Conservation (phyloP, 2,888 invertebrate species). For the Trichacis sp. region DNA sequence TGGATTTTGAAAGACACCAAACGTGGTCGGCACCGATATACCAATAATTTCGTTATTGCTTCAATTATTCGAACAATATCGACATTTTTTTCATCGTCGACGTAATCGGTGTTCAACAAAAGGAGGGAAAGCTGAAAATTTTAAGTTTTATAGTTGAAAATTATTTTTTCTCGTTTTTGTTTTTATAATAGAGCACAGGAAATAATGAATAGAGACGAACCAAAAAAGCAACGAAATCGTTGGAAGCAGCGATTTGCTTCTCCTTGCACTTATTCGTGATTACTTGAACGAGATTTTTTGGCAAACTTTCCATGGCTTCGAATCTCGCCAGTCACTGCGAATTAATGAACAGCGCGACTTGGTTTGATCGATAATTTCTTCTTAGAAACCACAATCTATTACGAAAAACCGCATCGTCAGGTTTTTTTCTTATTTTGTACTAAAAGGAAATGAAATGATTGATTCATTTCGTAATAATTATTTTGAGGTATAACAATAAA, state of each 20-base stretch:
- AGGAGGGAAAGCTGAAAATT: conserved; percentile 50
- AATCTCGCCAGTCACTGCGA: conserved; percentile 10
- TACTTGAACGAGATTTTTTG: conserved; percentile 47
- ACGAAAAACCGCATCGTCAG: too few relatives aligned
- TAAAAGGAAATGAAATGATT: too few relatives aligned
- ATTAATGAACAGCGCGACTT: conserved; percentile 1
- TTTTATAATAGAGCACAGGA: too few relatives aligned
- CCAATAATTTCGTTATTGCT: conserved; percentile 54
- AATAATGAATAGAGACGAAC: conserved; percentile 47
- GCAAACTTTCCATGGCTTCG: conserved; percentile 48
- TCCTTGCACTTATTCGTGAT: conserved; percentile 53
- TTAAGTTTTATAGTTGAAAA: not conserved
- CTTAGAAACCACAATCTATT: conserved; percentile 3
- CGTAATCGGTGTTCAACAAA: conserved; percentile 52
- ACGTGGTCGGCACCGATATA: conserved; percentile 62
- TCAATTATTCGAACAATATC: conserved; percentile 43
- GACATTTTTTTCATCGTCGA: conserved; percentile 44
- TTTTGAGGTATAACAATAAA: too few relatives aligned
- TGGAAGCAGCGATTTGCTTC: conserved; percentile 46
- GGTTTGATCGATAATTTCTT: conserved; percentile 31
- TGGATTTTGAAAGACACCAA: conserved; percentile 76
- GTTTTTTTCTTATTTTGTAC: too few relatives aligned
- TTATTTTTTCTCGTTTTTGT: too few relatives aligned
- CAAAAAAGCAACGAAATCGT: conserved; percentile 58
- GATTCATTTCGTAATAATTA: too few relatives aligned